Base-by-base conservation (phyloP, 2,888 invertebrate species). In the Drosophila maculinotata region DNA sequence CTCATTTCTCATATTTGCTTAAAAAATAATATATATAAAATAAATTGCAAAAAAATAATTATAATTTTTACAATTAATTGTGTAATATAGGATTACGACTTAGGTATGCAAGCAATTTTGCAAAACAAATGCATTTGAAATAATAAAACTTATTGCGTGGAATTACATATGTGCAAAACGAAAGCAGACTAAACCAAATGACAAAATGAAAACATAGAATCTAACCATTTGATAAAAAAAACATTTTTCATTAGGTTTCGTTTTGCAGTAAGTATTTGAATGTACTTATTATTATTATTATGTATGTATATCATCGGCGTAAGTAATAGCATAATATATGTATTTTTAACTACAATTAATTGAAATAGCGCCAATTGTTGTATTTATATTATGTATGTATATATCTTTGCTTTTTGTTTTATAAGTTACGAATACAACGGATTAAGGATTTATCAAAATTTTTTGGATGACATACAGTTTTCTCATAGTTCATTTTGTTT, bases 301-400 rank as follows among this genome's bases (percentile, higher is more conserved):
- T 60, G n/a, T 44, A 49, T 51, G 49, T 76, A 60, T 65, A 69
- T 69, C 47, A 44, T 63, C 42, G 53, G 52, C 59, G 51, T 67
- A 41, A 68, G 33, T 65, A 62, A 28, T 73, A 83, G 74, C 73
- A 65, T 75, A 65, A 75, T 81, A 63, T 58, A 59, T 73, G 52
- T 80, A 62, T 58, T 77, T 79, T 82, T 64, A 66, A 66, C 81
- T 81, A 81, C 83, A 69, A 75, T 75, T 71, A 85, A 69, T 87
- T 76, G 82, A 87, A 81, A 79, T 81, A 81, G 87, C 79, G 81
- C 81, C 87, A 85, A 87, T 81, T 65, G 36, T 67, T 51, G 45
- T 75, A 56, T 66, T 15, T 73, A 56, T 52, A 52, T 35, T 45
- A 48, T 52, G 36, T 52, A 69, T 60, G 53, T 76, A 38, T 76